Percentiles rank a stretch among this genome's conserved stretches.
Conservation (phyloP, 2,888 invertebrate genomes). For the Campoplex capitator region DNA sequence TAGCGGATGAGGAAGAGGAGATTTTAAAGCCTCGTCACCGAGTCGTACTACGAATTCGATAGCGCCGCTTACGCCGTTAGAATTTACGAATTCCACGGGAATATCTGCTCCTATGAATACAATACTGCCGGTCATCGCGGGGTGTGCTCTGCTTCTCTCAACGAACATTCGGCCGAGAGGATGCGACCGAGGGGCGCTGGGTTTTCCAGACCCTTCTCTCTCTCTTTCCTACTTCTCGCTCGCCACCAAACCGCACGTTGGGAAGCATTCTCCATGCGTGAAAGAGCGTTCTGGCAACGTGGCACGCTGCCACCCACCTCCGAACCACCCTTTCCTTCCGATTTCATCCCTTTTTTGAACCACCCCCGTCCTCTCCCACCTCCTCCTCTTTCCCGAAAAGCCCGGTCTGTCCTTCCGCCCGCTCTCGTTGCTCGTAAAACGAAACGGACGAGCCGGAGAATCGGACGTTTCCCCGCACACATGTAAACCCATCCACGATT, state of each 20-base stretch:
- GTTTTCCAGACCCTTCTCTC: slow-evolving; percentile 24
- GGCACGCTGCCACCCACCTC: slow-evolving; percentile 53
- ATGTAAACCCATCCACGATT: slow-evolving; percentile 10
- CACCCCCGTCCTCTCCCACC: not conserved
- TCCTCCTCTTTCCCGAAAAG: not conserved
- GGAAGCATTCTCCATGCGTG: slow-evolving; percentile 63
- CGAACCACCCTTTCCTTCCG: slow-evolving; percentile 40
- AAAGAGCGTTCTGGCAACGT: slow-evolving; percentile 64
- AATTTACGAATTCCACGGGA: slow-evolving; percentile 69
- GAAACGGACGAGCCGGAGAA: slow-evolving; percentile 66
- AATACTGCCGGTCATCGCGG: slow-evolving; percentile 68
- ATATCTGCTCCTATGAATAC: slow-evolving; percentile 68
- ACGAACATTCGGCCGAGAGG: not conserved
- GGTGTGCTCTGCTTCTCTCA: slow-evolving; percentile 7
- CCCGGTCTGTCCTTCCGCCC: slow-evolving; percentile 43
- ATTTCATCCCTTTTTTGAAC: slow-evolving; percentile 41
- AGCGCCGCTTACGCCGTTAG: slow-evolving; percentile 61
- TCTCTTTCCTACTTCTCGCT: not conserved
- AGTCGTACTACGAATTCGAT: slow-evolving; percentile 67
- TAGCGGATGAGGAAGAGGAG: slow-evolving; percentile 3
- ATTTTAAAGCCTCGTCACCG: slow-evolving; percentile 68
- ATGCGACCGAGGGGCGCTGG: not conserved
- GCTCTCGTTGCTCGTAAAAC: slow-evolving; percentile 62
- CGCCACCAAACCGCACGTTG: slow-evolving; percentile 61
- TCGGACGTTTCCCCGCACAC: slow-evolving; percentile 38